These are phyloP conservation scores for Tonatia bakeri DNA, from an alignment of 2,113 vertebrate genomes.

Conservation along the genomic window DNA sequence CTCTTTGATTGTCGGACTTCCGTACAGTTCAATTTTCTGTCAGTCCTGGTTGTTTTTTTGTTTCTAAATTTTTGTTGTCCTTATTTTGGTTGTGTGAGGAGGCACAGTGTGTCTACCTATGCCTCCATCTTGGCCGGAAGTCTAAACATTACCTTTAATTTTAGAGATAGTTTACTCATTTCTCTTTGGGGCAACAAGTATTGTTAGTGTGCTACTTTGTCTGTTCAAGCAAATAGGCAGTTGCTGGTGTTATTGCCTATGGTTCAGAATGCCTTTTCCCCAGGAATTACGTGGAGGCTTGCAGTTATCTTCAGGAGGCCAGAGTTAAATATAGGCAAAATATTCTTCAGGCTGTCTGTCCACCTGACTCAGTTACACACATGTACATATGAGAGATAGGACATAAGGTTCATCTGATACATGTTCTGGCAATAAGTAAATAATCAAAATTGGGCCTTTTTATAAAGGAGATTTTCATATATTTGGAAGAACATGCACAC, in stretches of 20 bases:
- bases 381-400: background rate
- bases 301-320: background rate
- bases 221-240: background rate
- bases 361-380: background rate
- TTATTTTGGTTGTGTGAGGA: too few relatives aligned
- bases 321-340: conserved; percentile 15
- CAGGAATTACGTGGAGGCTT: background rate
- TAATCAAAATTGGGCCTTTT: background rate
- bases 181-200: background rate
- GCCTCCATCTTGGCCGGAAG: too few relatives aligned
- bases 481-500: background rate
- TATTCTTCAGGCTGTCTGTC: background rate
- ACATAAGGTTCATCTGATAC: background rate
- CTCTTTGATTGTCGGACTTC: too few relatives aligned
- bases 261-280: background rate
- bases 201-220: background rate
- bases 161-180: background rate
- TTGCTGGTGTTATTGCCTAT: background rate
- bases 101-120: too few relatives aligned
- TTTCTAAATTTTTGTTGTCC: too few relatives aligned
- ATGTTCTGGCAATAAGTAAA: background rate
- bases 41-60: too few relatives aligned
- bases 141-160: conserved; percentile 1
- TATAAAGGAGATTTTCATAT: background rate
- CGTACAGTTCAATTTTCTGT: too few relatives aligned